phyloP scores from a whole-genome alignment of 2,888 invertebrate species.

The Stenchaetothrips biformis region DNA sequence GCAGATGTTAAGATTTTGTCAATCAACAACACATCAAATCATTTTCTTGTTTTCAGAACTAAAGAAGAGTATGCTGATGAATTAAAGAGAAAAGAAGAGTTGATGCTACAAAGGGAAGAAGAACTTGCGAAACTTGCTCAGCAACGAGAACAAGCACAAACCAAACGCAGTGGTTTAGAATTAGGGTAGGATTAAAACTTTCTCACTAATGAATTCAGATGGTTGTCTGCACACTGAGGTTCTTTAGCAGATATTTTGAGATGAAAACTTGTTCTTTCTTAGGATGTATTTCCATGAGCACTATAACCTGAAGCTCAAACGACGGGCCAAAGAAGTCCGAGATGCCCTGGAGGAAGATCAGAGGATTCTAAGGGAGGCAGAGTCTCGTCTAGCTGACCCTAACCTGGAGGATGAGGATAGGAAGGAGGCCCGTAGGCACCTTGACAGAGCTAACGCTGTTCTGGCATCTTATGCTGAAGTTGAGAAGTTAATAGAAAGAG shows the following conservation, averaged over 20 bases:
- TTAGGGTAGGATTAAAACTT: neutral
- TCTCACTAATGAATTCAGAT: neutral
- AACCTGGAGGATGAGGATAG: neutral
- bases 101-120: neutral
- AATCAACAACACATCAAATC: too few relatives aligned
- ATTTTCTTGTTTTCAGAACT: neutral
- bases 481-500: neutral
- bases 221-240: too few relatives aligned
- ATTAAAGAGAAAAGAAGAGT: neutral
- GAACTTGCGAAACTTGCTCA: neutral
- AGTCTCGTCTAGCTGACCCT: neutral
- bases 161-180: neutral
- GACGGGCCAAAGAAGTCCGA: neutral
- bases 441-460: neutral
- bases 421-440: neutral
- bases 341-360: neutral
- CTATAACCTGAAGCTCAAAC: neutral
- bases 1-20: too few relatives aligned
- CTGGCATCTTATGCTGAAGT: neutral
- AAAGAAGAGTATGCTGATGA: neutral
- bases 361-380: neutral
- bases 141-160: neutral
- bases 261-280: neutral
- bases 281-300: conserved; percentile 6
- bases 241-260: too few relatives aligned